Conservation (phyloP, 1,140 invertebrate species). For the Pseudomyrmex flavicornis region DNA sequence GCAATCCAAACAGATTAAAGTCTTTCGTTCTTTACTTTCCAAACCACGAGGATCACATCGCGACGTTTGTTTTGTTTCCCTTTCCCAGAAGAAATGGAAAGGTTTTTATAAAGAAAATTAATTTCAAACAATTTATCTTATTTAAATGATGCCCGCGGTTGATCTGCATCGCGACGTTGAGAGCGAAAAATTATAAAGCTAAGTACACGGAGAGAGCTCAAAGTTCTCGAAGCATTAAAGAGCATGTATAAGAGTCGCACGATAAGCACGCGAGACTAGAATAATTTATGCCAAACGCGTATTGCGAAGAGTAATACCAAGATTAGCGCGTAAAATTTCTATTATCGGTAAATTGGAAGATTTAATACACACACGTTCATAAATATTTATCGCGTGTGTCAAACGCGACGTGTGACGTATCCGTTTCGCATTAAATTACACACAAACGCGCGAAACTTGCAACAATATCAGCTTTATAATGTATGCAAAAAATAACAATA, state of each 20-base stretch:
- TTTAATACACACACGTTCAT: neutral
- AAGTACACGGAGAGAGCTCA: neutral
- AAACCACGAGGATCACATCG: neutral
- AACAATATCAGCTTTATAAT: neutral
- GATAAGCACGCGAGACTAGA: neutral
- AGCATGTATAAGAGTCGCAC: neutral
- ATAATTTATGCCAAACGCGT: constrained; percentile 29
- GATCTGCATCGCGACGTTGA: constrained; percentile 18
- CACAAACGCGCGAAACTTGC: neutral
- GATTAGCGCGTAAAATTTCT: constrained; percentile 19
- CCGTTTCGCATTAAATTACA: neutral
- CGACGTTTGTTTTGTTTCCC: neutral
- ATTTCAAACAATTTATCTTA: neutral
- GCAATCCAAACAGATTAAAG: constrained; percentile 15
- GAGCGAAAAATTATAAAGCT: constrained; percentile 34
- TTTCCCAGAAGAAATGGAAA: neutral
- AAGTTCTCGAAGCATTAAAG: constrained; percentile 13
- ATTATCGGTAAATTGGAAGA: neutral
- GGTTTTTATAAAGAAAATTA: neutral
- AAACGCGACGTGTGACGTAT: neutral
- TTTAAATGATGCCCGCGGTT: neutral
- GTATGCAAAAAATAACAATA: neutral
- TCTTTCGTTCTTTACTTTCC: neutral
- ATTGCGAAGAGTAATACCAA: neutral
- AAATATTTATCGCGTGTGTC: neutral